phyloP scores from a whole-genome alignment of 2,888 invertebrate species.

The Andrena haemorrhoa region DNA sequence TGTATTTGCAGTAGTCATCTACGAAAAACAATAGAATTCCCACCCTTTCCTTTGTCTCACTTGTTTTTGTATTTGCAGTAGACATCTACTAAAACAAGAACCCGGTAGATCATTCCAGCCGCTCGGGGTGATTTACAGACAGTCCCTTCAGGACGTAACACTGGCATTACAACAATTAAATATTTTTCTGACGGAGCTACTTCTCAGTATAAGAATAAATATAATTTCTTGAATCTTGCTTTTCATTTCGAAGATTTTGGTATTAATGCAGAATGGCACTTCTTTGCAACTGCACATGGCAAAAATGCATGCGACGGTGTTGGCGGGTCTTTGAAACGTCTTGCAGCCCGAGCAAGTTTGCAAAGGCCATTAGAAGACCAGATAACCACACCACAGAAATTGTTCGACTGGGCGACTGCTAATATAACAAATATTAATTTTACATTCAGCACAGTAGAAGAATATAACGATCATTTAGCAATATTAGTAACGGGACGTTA shows the following conservation, averaged over 20 bases:
- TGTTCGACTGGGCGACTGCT: neutral
- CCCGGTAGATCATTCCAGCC: no score
- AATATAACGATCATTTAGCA: neutral
- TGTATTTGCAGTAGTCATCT: no score
- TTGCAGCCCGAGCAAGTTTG: slow-evolving; percentile 26
- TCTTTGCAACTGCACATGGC: slow-evolving; percentile 27
- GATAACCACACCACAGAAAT: neutral
- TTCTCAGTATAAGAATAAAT: slow-evolving; percentile 7
- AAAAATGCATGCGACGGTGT: slow-evolving; percentile 23
- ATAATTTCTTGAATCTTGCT: slow-evolving; percentile 4
- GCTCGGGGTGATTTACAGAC: no score
- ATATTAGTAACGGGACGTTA: neutral
- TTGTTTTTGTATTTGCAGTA: no score
- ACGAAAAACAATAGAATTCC: no score
- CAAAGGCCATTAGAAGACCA: neutral
- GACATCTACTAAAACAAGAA: no score
- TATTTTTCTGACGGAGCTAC: slow-evolving; percentile 2
- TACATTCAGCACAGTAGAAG: neutral
- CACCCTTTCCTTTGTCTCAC: no score
- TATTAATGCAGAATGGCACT: slow-evolving; percentile 18
- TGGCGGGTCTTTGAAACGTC: slow-evolving; percentile 13
- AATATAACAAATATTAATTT: neutral
- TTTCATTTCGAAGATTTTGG: slow-evolving; percentile 17
- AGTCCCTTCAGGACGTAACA: no score
- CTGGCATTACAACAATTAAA: neutral